Conservation (phyloP, 2,113 vertebrate species). For the Aleadryas rufinucha region DNA sequence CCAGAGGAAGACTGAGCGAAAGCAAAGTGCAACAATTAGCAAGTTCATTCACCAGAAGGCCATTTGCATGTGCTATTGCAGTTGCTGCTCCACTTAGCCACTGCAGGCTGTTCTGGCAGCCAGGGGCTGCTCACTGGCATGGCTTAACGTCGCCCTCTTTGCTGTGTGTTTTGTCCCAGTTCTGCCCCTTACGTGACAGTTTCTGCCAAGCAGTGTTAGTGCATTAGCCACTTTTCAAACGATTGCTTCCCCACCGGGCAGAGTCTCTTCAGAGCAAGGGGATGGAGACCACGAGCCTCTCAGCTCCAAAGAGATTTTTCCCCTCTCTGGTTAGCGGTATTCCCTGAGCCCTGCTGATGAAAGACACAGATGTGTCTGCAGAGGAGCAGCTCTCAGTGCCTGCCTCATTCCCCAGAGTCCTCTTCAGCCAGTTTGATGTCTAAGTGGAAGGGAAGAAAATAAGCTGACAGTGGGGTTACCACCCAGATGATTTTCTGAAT, state of each 20-base stretch:
- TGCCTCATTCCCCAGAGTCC: conserved; percentile 54
- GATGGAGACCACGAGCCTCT: neutral
- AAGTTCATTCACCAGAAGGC: neutral
- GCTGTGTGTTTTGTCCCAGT: neutral
- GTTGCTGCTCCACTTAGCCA: neutral
- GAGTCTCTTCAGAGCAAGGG: neutral
- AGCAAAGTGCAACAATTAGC: neutral
- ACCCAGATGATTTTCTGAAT: conserved; percentile 70
- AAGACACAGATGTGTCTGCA: conserved; percentile 68
- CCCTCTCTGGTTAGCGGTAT: conserved; percentile 10
- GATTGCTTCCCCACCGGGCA: neutral
- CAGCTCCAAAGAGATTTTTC: conserved; percentile 11
- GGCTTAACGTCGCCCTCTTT: neutral
- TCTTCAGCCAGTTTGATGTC: conserved; percentile 68
- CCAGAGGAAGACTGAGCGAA: neutral
- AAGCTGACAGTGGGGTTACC: conserved; percentile 69
- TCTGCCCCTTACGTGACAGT: neutral
- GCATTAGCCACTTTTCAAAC: conserved; percentile 12
- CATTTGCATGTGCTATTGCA: neutral
- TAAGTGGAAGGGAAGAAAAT: conserved; percentile 71
- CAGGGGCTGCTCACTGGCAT: neutral
- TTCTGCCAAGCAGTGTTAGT: neutral
- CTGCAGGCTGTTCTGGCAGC: neutral
- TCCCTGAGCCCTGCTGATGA: conserved; percentile 66
- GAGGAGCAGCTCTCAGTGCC: conserved; percentile 50